Conservation (phyloP, 2,113 vertebrate genomes). For the Acanthisitta chloris region DNA sequence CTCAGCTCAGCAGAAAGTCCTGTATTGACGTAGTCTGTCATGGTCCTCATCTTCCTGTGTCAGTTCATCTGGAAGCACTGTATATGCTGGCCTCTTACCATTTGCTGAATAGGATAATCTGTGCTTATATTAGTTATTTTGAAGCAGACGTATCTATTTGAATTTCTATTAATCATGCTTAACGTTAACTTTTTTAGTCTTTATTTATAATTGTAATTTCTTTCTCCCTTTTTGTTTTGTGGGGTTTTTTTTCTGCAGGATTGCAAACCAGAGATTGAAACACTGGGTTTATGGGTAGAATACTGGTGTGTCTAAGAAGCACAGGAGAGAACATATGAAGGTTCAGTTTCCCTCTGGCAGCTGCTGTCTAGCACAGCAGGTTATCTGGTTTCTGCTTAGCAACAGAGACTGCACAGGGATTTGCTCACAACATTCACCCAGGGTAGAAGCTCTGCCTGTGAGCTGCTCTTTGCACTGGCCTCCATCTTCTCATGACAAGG, state of each 20-base stretch:
- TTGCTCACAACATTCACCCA: neutral
- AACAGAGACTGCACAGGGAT: neutral
- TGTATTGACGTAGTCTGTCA: neutral
- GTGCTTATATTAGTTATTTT: neutral
- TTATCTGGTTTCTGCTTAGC: conserved; percentile 35
- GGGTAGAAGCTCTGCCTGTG: neutral
- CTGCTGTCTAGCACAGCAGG: neutral
- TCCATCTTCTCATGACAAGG: neutral
- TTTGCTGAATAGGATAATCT: neutral
- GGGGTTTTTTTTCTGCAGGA: neutral
- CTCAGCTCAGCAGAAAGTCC: neutral
- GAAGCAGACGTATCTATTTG: neutral
- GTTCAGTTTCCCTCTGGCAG: neutral
- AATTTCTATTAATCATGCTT: neutral
- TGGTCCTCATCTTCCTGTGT: neutral
- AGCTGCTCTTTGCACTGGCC: neutral
- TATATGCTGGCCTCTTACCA: neutral
- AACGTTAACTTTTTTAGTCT: neutral
- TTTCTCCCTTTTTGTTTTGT: neutral
- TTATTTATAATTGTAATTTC: neutral
- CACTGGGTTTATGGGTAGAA: neutral
- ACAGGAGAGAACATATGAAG: neutral
- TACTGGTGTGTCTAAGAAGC: neutral
- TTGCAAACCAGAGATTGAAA: neutral
- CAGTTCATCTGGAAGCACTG: neutral